These are phyloP conservation scores for Conus canariensis DNA, from an alignment of 2,888 invertebrate species.

Conservation along the genomic window DNA sequence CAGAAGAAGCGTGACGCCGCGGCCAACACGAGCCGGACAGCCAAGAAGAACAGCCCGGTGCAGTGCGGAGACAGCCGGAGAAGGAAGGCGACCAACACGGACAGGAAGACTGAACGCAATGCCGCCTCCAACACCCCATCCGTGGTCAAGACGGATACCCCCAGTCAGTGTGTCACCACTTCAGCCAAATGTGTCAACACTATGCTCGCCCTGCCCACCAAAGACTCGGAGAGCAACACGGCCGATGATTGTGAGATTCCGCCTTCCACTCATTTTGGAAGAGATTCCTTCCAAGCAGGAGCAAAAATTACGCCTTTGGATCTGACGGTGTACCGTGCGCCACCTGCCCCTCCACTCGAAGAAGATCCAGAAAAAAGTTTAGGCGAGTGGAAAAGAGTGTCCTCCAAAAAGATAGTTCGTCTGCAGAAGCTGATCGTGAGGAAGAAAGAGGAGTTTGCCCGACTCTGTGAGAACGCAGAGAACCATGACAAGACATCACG, in stretches of 20 bases:
- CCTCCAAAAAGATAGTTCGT: slow-evolving; percentile 36
- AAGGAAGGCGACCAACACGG: slow-evolving; percentile 18
- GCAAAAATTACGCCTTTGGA: background rate
- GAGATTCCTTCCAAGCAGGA: background rate
- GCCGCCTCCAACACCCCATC: slow-evolving; percentile 15
- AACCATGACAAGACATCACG: slow-evolving; percentile 9
- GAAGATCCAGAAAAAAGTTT: background rate
- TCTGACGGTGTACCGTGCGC: background rate
- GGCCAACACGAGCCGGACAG: background rate
- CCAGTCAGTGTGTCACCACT: slow-evolving; percentile 22
- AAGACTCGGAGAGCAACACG: slow-evolving; percentile 8
- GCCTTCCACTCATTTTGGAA: background rate
- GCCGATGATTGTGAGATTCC: background rate
- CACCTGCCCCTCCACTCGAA: background rate
- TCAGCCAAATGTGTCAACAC: slow-evolving; percentile 11
- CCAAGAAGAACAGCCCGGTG: slow-evolving; percentile 26
- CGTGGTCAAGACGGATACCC: slow-evolving; percentile 11
- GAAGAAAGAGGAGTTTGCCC: slow-evolving; percentile 30
- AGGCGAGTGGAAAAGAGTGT: slow-evolving; percentile 29
- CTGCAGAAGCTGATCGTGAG: slow-evolving; percentile 11
- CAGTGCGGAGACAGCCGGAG: slow-evolving; percentile 19
- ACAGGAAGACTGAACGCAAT: background rate
- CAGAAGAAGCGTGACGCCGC: slow-evolving; percentile 16
- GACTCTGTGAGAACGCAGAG: slow-evolving; percentile 13
- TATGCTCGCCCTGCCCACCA: background rate